Evolutionary conservation across 1,140 invertebrate species (phyloP), one percentile per base, ranked within the genome.

Genomic region (Apis mellifera): DNA sequence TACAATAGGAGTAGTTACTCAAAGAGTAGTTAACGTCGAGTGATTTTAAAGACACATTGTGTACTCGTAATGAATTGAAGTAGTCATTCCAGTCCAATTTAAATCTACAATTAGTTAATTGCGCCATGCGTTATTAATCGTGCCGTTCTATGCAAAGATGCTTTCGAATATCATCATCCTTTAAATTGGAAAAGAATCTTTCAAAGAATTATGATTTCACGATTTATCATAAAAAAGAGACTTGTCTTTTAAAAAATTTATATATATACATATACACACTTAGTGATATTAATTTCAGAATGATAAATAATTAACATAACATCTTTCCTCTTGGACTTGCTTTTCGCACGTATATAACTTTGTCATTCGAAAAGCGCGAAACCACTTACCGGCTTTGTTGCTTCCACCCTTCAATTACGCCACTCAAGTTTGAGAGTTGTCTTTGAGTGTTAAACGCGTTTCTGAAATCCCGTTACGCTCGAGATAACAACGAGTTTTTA

Each of bases 51-150:
- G 23, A 26, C 26, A 26, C 26, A 1, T 1, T 26, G 26, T 26
- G 1, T 26, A 26, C 59, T 77, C 48, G 54, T 17, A 15, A 48
- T 21, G 59, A n/a, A n/a, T 54, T 19, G 42, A 54, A 26, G 69
- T 59, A 54, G 26, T 32, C 78, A 72, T 79, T 79, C 70, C 69
- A 64, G 12, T 48, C 52, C 55, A 64, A 71, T 79, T 72, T 72
- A 72, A 42, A 15, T 13, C 9, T 54, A 50, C 21, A 73, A 79
- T 72, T 79, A 68, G 21, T 64, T 79, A 64, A 79, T 79, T 79
- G 59, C 17, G 21, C 15, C 17, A 17, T 52, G 26, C 7, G 54
- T 13, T 8, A 17, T 50, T 54, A 79, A 64, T 64, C 69, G 0
- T 23, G 69, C 54, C n/a, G 4, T 3, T 26, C 9, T 52, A 13